Evolutionary conservation across 2,888 invertebrate genomes (phyloP).

Genomic region (Tipula unca): DNA sequence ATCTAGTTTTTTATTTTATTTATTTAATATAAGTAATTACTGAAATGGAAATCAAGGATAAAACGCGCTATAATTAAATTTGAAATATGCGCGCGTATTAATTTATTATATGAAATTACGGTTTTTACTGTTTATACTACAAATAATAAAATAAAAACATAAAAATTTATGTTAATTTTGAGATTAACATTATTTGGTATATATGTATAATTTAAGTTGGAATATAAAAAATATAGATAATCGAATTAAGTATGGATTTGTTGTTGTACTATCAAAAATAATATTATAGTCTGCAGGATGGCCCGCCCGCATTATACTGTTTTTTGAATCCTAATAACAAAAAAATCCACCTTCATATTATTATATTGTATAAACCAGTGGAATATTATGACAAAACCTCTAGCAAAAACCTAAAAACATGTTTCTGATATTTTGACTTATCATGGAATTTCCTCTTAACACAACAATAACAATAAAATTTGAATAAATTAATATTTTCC

Average conservation of each 20-base stretch:
- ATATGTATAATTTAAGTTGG: neutral
- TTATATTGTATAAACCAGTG: too few species aligned
- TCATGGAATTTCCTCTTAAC: neutral
- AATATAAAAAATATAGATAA: neutral
- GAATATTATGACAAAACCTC: too few species aligned
- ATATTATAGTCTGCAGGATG: too few species aligned
- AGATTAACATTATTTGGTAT: neutral
- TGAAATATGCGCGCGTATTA: neutral
- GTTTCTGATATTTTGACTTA: neutral
- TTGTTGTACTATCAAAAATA: too few species aligned
- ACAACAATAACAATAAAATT: neutral
- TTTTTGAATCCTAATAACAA: too few species aligned
- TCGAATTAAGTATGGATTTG: neutral
- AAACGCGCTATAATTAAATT: neutral
- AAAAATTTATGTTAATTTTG: neutral
- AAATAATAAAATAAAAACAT: too few species aligned
- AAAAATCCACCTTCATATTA: too few species aligned
- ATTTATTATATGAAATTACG: neutral
- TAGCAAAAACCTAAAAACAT: too few species aligned
- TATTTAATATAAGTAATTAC: neutral
- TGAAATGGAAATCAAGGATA: neutral
- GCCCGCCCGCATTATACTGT: too few species aligned
- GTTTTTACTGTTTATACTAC: neutral
- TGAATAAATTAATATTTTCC: neutral
- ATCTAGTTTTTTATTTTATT: neutral